Percentiles rank a stretch among this genome's conserved stretches.
Evolutionary conservation across 2,888 invertebrate genomes (phyloP).

Genomic region (Masnerella sp.): DNA sequence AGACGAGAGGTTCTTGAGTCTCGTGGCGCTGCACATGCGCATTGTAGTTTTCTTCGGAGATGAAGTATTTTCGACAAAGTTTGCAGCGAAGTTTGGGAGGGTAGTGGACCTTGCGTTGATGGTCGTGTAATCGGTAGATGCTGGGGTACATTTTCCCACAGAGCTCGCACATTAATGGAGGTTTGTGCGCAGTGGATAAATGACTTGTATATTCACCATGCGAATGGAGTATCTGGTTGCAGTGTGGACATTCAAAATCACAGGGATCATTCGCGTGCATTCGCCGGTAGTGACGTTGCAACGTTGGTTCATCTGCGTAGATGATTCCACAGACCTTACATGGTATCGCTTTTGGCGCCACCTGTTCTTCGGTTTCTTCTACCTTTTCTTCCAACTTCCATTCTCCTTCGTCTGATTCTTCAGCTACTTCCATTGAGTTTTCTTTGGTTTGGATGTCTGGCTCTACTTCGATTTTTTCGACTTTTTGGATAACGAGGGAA

Average conservation of each 20-base stretch:
- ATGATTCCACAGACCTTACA: conserved; percentile 38
- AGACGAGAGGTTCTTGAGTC: conserved; percentile 66
- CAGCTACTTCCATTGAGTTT: too few species aligned
- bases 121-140: conserved; percentile 49
- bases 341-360: too few species aligned
- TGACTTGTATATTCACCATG: conserved; percentile 72
- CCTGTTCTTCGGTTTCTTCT: too few species aligned
- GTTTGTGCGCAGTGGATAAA: conserved; percentile 40
- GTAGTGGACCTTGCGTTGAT: conserved; percentile 54
- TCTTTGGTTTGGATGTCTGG: too few species aligned
- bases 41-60: conserved; percentile 18
- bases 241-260: conserved; percentile 63
- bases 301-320: too few species aligned
- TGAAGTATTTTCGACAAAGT: conserved; percentile 47
- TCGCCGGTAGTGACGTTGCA: conserved; percentile 58
- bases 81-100: conserved; percentile 40
- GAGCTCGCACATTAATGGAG: conserved; percentile 61
- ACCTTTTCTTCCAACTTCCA: too few species aligned
- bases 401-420: not conserved
- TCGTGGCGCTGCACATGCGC: conserved; percentile 64
- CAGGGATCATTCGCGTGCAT: conserved; percentile 47
- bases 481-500: not conserved
- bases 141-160: conserved; percentile 62
- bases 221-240: conserved; percentile 77
- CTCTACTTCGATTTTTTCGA: too few species aligned